These are phyloP conservation scores for Gallinago jamesoni DNA, from an alignment of 2,113 vertebrate genomes.

Conservation along the genomic window DNA sequence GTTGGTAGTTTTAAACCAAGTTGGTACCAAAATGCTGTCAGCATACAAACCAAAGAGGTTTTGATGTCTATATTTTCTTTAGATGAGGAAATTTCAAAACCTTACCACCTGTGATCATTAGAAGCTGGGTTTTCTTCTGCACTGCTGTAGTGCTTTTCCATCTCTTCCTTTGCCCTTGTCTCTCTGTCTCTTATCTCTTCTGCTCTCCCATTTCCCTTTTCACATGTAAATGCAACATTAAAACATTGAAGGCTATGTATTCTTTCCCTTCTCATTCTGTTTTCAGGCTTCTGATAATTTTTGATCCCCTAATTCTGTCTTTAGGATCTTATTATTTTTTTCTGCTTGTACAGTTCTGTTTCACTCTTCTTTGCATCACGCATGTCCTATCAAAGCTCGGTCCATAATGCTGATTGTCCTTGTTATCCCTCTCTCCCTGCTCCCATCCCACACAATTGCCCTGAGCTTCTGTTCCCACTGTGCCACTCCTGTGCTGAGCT, in stretches of 20 bases:
- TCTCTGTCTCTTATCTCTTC: neutral
- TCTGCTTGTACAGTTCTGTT: neutral
- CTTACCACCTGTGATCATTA: neutral
- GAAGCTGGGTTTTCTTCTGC: neutral
- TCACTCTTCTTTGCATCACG: neutral
- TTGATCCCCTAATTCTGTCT: neutral
- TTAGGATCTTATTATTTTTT: neutral
- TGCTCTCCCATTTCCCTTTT: neutral
- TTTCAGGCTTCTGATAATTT: neutral
- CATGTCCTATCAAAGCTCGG: neutral
- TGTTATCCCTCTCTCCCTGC: neutral
- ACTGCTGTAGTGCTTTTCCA: neutral
- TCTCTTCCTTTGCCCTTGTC: neutral
- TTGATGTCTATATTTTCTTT: neutral
- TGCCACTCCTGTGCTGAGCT: neutral
- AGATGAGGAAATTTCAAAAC: neutral
- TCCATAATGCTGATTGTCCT: neutral
- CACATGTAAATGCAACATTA: neutral
- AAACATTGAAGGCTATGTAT: neutral
- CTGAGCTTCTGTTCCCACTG: accelerated
- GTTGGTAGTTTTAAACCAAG: neutral
- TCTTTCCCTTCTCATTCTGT: neutral
- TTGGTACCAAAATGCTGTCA: neutral
- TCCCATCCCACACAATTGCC: neutral
- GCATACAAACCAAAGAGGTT: neutral